A percentile compares a stretch with the other conserved stretches of the same genome.
phyloP scores from a whole-genome alignment of 2,888 invertebrate genomes.

The Sesamia inferens region DNA sequence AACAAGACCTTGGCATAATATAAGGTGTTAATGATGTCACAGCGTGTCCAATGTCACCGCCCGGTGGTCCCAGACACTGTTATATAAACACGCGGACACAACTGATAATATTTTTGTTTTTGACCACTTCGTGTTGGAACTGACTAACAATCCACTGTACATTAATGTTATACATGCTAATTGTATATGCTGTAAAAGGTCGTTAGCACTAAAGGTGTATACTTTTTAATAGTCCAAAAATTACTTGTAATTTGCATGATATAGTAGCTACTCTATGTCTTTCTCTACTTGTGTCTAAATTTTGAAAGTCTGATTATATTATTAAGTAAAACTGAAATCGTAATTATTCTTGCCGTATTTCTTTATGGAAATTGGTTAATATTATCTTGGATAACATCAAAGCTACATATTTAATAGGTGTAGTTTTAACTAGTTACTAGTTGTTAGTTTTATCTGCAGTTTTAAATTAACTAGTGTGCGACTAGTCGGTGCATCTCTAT shows the following conservation, averaged over 20 bases:
- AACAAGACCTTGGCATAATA: slow-evolving; percentile 56
- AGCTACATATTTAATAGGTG: background rate
- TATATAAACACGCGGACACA: slow-evolving; percentile 65
- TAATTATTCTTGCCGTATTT: background rate
- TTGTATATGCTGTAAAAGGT: slow-evolving; percentile 22
- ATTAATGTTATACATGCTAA: slow-evolving; percentile 33
- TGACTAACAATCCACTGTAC: slow-evolving; percentile 23
- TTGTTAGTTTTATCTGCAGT: background rate
- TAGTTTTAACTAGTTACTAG: background rate
- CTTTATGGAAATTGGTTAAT: no score
- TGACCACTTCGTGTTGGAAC: slow-evolving; percentile 55
- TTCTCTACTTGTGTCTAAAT: background rate
- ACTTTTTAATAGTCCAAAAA: background rate
- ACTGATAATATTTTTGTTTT: slow-evolving; percentile 71
- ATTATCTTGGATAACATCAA: background rate
- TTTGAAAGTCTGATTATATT: background rate
- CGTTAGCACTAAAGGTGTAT: background rate
- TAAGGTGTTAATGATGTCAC: slow-evolving; percentile 55
- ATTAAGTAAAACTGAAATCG: background rate
- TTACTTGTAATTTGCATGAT: background rate
- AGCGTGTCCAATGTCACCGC: slow-evolving; percentile 67
- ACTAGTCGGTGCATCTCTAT: background rate
- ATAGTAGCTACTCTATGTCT: background rate
- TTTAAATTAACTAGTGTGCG: background rate
- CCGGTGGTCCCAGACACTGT: slow-evolving; percentile 61